Percentiles rank a stretch among this genome's conserved stretches.
Conservation (phyloP, 2,888 invertebrate species). For the Periphyllus acericola region DNA sequence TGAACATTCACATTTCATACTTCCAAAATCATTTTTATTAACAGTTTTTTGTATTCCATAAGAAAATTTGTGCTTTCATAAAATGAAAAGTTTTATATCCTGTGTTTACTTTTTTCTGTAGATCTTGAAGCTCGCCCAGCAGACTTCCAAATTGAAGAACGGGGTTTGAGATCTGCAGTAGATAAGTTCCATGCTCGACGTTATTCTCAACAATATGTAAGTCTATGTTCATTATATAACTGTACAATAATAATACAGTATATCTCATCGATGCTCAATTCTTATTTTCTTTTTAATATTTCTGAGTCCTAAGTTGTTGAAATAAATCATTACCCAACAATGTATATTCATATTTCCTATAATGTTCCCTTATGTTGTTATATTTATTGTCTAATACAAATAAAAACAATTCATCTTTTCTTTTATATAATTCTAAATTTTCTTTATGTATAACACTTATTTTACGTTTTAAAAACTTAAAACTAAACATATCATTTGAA, state of each 20-base stretch:
- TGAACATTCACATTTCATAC: no score
- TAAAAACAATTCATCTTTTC: no score
- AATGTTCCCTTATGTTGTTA: neutral
- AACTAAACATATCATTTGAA: no score
- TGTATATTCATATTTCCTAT: no score
- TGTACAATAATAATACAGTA: neutral
- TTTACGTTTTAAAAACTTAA: no score
- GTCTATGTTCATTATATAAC: neutral
- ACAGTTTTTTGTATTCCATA: neutral
- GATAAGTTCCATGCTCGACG: conserved; percentile 95
- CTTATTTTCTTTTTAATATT: no score
- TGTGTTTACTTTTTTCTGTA: neutral
- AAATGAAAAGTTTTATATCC: no score
- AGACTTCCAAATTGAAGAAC: conserved; percentile 99
- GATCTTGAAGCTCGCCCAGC: conserved; percentile 95
- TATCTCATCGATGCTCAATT: no score
- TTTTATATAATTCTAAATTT: no score
- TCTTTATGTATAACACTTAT: no score
- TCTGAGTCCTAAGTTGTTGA: no score
- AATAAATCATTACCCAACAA: no score
- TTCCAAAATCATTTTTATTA: neutral
- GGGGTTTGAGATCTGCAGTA: conserved; percentile 90
- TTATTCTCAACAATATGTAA: conserved; percentile 71
- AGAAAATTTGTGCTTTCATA: neutral
- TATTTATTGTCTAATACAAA: neutral